Evolutionary conservation across 2,113 vertebrate species (phyloP), one percentile per base, ranked within the genome.

Genomic region (Chionodraco myersi): DNA sequence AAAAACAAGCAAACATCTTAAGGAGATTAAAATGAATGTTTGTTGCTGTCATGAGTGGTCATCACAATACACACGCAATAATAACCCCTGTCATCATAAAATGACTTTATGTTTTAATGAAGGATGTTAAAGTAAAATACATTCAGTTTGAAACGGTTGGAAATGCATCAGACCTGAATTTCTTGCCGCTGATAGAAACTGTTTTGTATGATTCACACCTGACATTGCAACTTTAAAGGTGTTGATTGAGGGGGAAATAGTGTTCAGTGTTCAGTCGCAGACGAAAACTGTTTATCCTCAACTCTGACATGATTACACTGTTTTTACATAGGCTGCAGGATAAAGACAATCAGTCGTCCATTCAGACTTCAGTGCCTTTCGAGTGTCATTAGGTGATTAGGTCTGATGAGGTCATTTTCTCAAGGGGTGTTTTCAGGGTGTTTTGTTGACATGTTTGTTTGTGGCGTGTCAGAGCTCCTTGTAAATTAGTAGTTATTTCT

Each of bases 1-100:
- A 68, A 34, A 53, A 23, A 5, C 10, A 3, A 72, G 34, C 49
- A 15, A 26, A 16, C 7, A 3, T 62, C 6, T 36, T 23, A 10
- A 54, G 44, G 48, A 49, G 12, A 45, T 41, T 53, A 10, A 30
- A 65, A n/a, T 36, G 1, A 36, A 23, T 47, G 21, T 44, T 70
- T 69, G 44, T 56, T 86, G 65, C 58, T 69, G 79, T 49, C 47
- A 60, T 80, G 73, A 21, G 69, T 72, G 70, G 80, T 77, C 77
- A 72, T 62, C 51, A 30, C 56, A 48, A 1, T 23, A 18, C 64
- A 62, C 67, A 84, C 74, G 80, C 82, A 45, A 64, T 52, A 60
- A 71, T 80, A 61, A 66, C 48, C 34, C 26, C 36, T 0, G 1
- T 47, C 51, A 34, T 63, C 51, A 70, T 79, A 66, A 79, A 1